phyloP scores from a whole-genome alignment of 2,888 invertebrate genomes.

The Nemoura dubitans region DNA sequence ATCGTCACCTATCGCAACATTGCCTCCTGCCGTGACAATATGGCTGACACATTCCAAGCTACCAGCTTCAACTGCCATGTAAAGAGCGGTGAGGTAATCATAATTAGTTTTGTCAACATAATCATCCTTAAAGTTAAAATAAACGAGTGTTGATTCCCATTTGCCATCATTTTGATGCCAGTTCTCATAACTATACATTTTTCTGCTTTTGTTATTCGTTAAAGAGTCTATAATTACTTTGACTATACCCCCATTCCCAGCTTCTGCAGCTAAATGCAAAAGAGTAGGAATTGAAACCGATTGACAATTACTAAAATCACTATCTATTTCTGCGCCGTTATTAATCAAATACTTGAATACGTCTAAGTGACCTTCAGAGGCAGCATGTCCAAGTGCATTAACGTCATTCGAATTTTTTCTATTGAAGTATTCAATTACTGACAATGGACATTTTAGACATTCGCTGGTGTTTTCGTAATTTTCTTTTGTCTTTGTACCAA shows the following conservation, averaged over 20 bases:
- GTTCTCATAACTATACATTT: not conserved
- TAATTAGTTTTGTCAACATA: not conserved
- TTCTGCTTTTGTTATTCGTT: not conserved
- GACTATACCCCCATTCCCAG: not conserved
- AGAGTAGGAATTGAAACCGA: no score
- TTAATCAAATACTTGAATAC: not conserved
- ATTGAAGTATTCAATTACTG: not conserved
- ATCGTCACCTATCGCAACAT: not conserved
- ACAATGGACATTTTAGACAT: not conserved
- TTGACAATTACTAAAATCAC: no score
- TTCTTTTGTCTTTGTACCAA: not conserved
- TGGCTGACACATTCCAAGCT: not conserved
- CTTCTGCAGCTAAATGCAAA: not conserved
- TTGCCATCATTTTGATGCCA: no score
- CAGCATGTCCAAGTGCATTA: not conserved
- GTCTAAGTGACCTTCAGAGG: not conserved
- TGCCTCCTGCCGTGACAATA: not conserved
- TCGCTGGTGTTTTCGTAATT: no score
- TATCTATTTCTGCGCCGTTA: not conserved
- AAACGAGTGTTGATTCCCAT: no score
- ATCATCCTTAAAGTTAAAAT: not conserved
- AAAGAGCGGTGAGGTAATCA: not conserved
- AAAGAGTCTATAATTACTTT: not conserved
- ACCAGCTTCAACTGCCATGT: not conserved
- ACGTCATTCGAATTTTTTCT: not conserved